Evolutionary conservation across 2,113 vertebrate species (phyloP).

Genomic region (Nestor notabilis): DNA sequence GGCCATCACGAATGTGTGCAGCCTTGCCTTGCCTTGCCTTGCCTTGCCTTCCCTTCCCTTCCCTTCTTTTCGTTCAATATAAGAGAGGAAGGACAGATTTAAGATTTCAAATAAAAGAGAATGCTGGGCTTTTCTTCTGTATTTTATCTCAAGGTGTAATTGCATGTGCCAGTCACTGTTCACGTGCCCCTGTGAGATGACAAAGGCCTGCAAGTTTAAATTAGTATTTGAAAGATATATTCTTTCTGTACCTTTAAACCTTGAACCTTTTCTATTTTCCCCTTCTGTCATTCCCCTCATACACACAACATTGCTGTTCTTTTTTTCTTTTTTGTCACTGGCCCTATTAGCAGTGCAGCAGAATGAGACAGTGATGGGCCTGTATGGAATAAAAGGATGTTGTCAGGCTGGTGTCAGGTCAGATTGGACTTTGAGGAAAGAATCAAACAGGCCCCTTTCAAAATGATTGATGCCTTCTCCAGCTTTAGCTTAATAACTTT

Average conservation of each 20-base stretch:
- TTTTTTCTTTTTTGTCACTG: background rate
- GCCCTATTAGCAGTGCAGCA: background rate
- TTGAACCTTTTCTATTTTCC: background rate
- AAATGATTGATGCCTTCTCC: slow-evolving; percentile 29
- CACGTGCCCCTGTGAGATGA: background rate
- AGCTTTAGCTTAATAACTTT: slow-evolving; percentile 37
- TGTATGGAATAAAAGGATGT: background rate
- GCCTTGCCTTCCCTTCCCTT: background rate
- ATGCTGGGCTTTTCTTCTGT: background rate
- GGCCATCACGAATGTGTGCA: background rate
- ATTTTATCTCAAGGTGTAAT: background rate
- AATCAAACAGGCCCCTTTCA: slow-evolving; percentile 8
- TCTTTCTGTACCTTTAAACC: background rate
- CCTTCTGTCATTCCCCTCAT: background rate
- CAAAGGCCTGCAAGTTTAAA: background rate
- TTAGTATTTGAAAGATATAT: background rate
- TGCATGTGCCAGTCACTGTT: background rate
- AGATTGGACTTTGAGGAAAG: background rate
- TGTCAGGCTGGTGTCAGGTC: slow-evolving; percentile 19
- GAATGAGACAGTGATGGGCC: background rate
- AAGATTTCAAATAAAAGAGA: slow-evolving; percentile 17
- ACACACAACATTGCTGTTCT: background rate
- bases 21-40: background rate
- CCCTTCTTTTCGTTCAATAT: background rate
- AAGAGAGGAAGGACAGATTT: background rate